These are phyloP conservation scores for Plutella xylostella DNA, from an alignment of 2,888 invertebrate species.

Conservation along the genomic window DNA sequence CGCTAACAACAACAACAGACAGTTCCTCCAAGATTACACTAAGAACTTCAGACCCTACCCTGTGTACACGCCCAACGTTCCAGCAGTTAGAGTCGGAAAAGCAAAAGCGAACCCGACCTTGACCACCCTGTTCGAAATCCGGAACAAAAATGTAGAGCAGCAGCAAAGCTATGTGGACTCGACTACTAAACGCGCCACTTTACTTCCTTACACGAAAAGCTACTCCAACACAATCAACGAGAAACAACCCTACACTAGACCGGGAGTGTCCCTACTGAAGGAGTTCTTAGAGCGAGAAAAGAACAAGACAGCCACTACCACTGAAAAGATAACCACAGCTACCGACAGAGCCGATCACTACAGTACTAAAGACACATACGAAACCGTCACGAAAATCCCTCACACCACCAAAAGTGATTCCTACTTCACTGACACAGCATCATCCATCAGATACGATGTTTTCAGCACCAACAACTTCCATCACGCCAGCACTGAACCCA, in stretches of 20 bases:
- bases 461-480: conserved; percentile 30
- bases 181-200: conserved; percentile 50
- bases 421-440: conserved; percentile 31
- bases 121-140: conserved; percentile 53
- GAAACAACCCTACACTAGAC: conserved; percentile 56
- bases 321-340: conserved; percentile 32
- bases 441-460: conserved; percentile 35
- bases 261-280: conserved; percentile 53
- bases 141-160: too few relatives aligned
- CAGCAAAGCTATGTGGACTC: conserved; percentile 11
- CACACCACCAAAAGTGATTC: conserved; percentile 33
- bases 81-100: conserved; percentile 31
- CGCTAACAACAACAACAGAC: conserved; percentile 61
- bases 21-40: conserved; percentile 51
- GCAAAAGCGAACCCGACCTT: conserved; percentile 45
- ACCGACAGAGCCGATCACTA: conserved; percentile 32
- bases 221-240: conserved; percentile 34
- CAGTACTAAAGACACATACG: conserved; percentile 37
- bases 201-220: conserved; percentile 53
- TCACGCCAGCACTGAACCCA: conserved; percentile 40
- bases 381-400: conserved; percentile 56
- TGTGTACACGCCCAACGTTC: conserved; percentile 47
- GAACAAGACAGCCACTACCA: conserved; percentile 36
- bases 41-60: conserved; percentile 56
- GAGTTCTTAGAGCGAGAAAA: conserved; percentile 49